Evolutionary conservation across 2,888 invertebrate genomes (phyloP), one percentile per base, ranked within the genome.

Genomic region (Eupithecia dodoneata): DNA sequence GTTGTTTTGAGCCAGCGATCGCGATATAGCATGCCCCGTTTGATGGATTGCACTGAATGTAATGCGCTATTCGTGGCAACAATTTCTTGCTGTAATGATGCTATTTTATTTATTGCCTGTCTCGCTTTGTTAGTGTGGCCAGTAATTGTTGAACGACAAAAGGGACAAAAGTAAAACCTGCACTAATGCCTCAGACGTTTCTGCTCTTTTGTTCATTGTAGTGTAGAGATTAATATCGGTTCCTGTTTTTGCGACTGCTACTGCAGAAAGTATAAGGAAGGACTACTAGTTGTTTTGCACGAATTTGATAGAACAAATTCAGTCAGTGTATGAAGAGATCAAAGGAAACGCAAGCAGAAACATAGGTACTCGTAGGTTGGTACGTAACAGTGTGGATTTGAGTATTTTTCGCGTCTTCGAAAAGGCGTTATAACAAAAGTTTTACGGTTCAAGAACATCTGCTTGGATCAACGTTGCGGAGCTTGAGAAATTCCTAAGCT

Each of bases 11-110:
- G 80, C 82, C 83, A 80, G 74, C 85, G 85, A 90, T 89, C 88
- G 88, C 86, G 89, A 90, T 92, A 92, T 90, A 87, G 88, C 88
- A 87, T 87, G 87, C 83, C 84, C 63, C 83, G 83, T 88, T 87
- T 92, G 91, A 92, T 91, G 88, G 89, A 91, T 91, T 88, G 87
- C 86, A 82, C 83, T 83, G 84, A 88, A 89, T 88, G 85, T 88
- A 87, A 87, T 85, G 85, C 83, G 82, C 84, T 85, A 85, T 85
- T 86, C 67, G 77, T 67, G 76, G 75, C 81, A 76, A 76, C 74
- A 72, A 74, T 80, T 81, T 80, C 79, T 80, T 79, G 78, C 71
- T 79, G 75, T 80, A 79, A 80, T 80, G 78, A 81, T 78, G 75
- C 70, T 71, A 76, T 79, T 78, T 79, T 78, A 76, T 80, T 76